Conservation (phyloP, 2,113 vertebrate genomes). For the Panthera uncia region DNA sequence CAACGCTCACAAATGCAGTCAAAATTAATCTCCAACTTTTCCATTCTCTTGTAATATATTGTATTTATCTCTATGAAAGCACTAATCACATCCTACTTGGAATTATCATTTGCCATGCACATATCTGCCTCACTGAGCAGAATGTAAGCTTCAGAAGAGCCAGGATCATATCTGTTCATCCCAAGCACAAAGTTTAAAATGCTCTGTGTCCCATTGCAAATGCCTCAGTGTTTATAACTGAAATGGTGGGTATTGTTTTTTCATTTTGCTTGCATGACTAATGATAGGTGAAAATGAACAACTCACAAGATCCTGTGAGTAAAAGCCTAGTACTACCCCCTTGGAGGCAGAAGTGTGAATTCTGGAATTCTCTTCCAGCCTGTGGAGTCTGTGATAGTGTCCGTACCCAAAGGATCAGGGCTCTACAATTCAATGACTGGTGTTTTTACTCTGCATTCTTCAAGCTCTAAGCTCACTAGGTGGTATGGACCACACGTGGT, state of each 20-base stretch:
- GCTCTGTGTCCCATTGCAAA: background rate
- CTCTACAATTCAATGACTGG: background rate
- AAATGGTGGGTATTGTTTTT: background rate
- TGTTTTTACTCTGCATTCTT: background rate
- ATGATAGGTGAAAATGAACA: background rate
- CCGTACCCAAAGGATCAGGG: background rate
- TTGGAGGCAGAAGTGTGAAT: background rate
- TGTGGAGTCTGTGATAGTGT: background rate
- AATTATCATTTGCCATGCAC: background rate
- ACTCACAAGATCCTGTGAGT: background rate
- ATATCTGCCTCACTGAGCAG: background rate
- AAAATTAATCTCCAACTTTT: background rate
- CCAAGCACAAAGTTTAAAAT: background rate
- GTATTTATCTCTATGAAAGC: background rate
- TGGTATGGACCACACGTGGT: too few relatives aligned
- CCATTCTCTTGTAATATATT: background rate
- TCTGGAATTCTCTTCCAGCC: background rate
- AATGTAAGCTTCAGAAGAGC: background rate
- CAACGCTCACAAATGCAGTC: background rate
- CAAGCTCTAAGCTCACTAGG: background rate
- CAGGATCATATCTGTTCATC: background rate
- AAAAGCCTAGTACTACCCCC: background rate
- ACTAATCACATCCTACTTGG: conserved; percentile 8
- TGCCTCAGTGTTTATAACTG: background rate
- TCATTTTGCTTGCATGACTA: background rate